Evolutionary conservation across 2,113 vertebrate species (phyloP).

Genomic region (Petrocephalus microphthalmus): DNA sequence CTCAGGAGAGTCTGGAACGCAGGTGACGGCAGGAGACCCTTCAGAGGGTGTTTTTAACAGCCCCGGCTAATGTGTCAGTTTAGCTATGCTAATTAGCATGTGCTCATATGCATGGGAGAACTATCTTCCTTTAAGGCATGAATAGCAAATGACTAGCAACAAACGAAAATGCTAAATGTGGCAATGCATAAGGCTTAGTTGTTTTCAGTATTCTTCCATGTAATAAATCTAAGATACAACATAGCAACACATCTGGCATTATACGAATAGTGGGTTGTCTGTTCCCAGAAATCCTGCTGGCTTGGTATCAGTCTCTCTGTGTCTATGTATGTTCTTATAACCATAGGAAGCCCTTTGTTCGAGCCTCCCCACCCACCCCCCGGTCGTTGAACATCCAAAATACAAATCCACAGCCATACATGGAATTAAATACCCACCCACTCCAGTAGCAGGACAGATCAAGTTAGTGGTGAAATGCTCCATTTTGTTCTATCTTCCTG

Average conservation of each 20-base stretch:
- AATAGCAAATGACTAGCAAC: neutral
- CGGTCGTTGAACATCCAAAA: neutral
- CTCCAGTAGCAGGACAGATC: neutral
- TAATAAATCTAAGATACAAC: neutral
- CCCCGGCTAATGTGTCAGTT: neutral
- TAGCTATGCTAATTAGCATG: neutral
- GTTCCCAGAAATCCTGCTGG: neutral
- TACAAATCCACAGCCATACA: neutral
- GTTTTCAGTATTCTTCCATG: neutral
- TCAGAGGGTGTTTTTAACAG: neutral
- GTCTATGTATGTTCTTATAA: neutral
- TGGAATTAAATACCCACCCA: neutral
- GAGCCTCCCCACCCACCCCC: neutral
- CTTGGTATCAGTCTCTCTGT: neutral
- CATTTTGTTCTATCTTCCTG: neutral
- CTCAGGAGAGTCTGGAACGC: neutral
- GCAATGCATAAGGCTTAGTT: neutral
- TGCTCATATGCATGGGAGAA: neutral
- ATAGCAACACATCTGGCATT: neutral
- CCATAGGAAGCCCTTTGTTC: neutral
- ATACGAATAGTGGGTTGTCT: neutral
- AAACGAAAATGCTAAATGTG: neutral
- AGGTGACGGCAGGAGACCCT: neutral
- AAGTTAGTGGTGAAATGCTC: constrained; percentile 1
- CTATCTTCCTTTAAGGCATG: neutral